A percentile compares a stretch with the other conserved stretches of the same genome.
phyloP scores from a whole-genome alignment of 2,797 vertebrate genomes.

The Lagocephalus sceleratus region DNA sequence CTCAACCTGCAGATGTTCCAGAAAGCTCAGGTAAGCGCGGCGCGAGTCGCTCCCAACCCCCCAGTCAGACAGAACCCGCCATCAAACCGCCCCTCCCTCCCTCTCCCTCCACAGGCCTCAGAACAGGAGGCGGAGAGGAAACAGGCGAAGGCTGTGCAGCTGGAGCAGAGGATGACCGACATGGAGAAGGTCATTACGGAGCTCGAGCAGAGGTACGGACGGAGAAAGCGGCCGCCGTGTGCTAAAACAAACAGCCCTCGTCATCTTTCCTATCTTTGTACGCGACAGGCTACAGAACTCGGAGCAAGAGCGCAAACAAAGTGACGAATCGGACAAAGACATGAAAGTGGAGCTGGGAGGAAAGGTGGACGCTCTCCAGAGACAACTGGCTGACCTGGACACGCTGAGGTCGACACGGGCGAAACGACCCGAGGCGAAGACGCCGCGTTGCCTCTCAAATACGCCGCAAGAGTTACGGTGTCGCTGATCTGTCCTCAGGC shows the following conservation, averaged over 20 bases:
- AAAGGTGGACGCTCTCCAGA: conserved; percentile 76
- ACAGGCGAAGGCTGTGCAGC: conserved; percentile 78
- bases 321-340: conserved; percentile 79
- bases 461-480: too few species aligned
- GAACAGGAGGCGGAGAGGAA: conserved; percentile 84
- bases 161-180: conserved; percentile 86
- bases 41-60: neutral
- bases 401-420: conserved; percentile 76
- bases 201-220: conserved; percentile 79
- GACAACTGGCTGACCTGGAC: conserved; percentile 85
- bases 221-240: neutral
- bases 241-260: neutral
- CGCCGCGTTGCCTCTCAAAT: too few species aligned
- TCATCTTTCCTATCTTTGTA: neutral
- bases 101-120: conserved; percentile 73
- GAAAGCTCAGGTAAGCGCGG: conserved; percentile 84
- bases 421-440: too few species aligned
- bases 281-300: conserved; percentile 80
- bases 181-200: conserved; percentile 84
- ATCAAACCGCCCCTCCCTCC: neutral
- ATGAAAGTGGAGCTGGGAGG: conserved; percentile 82
- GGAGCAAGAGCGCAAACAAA: conserved; percentile 75
- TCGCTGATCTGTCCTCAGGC: conserved; percentile 64
- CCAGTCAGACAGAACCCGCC: neutral
- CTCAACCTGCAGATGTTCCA: conserved; percentile 98